These are phyloP conservation scores for Tragelaphus scriptus DNA, from an alignment of 2,113 vertebrate genomes.

Conservation along the genomic window DNA sequence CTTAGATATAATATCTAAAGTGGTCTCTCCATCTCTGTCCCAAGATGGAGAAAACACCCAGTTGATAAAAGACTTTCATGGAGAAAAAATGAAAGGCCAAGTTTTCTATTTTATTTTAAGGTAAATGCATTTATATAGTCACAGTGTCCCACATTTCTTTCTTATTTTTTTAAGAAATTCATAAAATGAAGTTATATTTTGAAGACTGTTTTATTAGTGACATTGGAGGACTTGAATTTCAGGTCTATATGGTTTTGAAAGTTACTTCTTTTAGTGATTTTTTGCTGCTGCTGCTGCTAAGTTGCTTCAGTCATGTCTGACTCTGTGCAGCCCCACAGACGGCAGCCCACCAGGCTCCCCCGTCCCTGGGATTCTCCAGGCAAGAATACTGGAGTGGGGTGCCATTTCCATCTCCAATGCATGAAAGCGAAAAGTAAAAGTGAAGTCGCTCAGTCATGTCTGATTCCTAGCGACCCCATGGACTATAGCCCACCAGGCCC, in stretches of 20 bases:
- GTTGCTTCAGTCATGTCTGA: too few relatives aligned
- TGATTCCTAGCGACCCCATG: accelerated
- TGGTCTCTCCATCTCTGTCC: background rate
- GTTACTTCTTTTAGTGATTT: background rate
- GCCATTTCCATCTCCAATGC: too few relatives aligned
- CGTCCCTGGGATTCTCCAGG: too few relatives aligned
- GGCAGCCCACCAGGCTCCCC: too few relatives aligned
- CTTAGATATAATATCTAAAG: background rate
- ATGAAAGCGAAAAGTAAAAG: too few relatives aligned
- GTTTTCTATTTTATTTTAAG: conserved; percentile 8
- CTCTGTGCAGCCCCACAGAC: too few relatives aligned
- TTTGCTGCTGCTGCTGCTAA: background rate
- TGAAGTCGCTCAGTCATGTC: too few relatives aligned
- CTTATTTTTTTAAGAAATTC: conserved; percentile 17
- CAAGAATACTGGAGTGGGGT: too few relatives aligned
- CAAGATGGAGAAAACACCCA: background rate
- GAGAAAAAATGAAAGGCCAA: background rate
- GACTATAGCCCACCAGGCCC: too few relatives aligned
- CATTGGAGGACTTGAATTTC: background rate
- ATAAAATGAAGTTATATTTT: background rate
- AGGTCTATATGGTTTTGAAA: background rate
- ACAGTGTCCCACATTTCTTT: background rate
- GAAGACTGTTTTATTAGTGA: background rate
- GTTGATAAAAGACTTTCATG: background rate
- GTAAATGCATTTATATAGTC: background rate